Percentiles rank a stretch among this genome's conserved stretches.
Evolutionary conservation across 1,140 invertebrate species (phyloP).

Genomic region (Chymomyza costata): DNA sequence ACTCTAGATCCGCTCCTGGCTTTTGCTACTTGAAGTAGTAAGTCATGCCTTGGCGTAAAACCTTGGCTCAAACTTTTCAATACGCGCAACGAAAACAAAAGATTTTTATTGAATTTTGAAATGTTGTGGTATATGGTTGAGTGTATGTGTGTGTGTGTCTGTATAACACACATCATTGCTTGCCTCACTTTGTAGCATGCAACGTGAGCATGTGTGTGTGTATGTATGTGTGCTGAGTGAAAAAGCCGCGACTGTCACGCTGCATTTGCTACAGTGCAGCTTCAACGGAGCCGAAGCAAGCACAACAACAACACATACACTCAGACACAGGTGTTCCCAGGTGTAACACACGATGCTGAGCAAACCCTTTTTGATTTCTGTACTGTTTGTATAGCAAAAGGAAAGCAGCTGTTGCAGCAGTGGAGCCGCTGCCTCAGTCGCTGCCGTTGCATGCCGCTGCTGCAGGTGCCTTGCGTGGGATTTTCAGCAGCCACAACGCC

Average conservation of each 20-base stretch:
- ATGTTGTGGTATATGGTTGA: conserved; percentile 31
- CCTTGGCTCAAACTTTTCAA: conserved; percentile 69
- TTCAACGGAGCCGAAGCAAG: conserved; percentile 2
- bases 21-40: too few relatives aligned
- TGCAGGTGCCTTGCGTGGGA: conserved; percentile 15
- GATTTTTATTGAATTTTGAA: conserved; percentile 72
- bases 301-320: conserved; percentile 2
- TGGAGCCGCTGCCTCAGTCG: neutral
- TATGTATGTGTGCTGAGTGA: conserved; percentile 31
- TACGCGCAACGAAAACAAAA: conserved; percentile 60
- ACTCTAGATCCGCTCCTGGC: too few relatives aligned
- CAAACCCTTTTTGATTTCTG: neutral
- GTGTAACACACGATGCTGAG: too few relatives aligned
- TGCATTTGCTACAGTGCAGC: conserved; percentile 44
- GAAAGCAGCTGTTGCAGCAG: conserved; percentile 20
- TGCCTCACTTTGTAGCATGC: neutral
- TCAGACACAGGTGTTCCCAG: conserved; percentile 15
- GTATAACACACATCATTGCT: too few relatives aligned
- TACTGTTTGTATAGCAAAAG: too few relatives aligned
- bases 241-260: conserved; percentile 66
- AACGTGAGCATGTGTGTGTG: neutral
- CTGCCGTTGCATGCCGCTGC: neutral
- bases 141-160: conserved; percentile 3
- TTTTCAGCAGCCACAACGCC: conserved; percentile 11
- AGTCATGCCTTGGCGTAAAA: conserved; percentile 56